phyloP scores from a whole-genome alignment of 2,888 invertebrate species.

The Trissonchulus latispiculum region DNA sequence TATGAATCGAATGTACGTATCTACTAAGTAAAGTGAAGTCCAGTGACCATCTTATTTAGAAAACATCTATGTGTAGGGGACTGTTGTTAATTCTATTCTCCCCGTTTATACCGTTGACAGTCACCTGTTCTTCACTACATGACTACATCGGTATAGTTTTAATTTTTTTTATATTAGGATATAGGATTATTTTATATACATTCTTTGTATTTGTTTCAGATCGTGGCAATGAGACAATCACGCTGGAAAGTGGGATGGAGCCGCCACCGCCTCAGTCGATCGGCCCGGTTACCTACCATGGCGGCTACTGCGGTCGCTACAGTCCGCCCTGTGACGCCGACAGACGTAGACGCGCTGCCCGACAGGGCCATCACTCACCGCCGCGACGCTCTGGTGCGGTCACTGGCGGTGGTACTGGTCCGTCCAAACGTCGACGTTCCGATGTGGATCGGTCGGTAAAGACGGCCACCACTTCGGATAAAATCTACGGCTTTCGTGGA shows the following conservation, averaged over 20 bases:
- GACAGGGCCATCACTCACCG: not conserved
- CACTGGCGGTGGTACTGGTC: not conserved
- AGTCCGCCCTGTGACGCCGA: slow-evolving; percentile 4
- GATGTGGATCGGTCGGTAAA: slow-evolving; percentile 5
- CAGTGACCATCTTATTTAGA: too few species aligned
- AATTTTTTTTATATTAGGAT: too few species aligned
- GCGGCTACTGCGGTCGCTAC: not conserved
- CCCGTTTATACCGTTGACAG: too few species aligned
- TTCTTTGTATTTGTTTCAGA: not conserved
- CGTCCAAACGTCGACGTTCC: slow-evolving; percentile 9
- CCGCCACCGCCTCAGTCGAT: not conserved
- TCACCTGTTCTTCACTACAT: too few species aligned
- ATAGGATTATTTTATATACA: too few species aligned
- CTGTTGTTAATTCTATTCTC: too few species aligned
- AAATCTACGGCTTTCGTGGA: slow-evolving; percentile 15
- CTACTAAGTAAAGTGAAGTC: too few species aligned
- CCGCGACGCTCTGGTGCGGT: not conserved
- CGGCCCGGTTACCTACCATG: not conserved
- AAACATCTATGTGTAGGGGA: too few species aligned
- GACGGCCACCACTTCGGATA: not conserved
- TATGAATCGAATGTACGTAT: too few species aligned
- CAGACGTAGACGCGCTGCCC: not conserved
- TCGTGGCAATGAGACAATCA: not conserved
- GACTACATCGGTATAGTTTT: too few species aligned
- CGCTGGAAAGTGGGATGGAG: not conserved